These are phyloP conservation scores for Rotaria socialis DNA, from an alignment of 2,888 invertebrate genomes.

Conservation along the genomic window DNA sequence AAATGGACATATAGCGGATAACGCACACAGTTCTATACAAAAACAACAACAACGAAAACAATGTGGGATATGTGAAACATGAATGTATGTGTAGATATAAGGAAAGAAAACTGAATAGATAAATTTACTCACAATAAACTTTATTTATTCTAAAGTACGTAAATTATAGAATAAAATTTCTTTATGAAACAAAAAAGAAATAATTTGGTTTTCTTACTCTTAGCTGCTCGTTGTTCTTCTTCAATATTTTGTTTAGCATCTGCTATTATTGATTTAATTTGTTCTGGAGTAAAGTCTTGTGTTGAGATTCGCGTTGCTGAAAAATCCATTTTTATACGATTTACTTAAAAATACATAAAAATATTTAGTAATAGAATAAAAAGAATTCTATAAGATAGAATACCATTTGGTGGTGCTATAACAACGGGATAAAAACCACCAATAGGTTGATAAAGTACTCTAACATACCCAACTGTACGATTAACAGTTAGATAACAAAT, in stretches of 20 bases:
- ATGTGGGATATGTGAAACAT: background rate
- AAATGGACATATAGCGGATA: background rate
- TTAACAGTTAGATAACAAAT: constrained; percentile 56
- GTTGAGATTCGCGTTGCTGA: constrained; percentile 42
- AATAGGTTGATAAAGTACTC: constrained; percentile 54
- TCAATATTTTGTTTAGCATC: constrained; percentile 46
- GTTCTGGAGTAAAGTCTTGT: constrained; percentile 45
- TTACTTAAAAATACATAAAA: background rate
- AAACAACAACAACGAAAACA: background rate
- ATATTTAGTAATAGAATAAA: no score
- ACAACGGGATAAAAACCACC: constrained; percentile 55
- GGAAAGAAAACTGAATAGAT: background rate
- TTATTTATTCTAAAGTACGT: background rate
- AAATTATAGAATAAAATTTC: background rate
- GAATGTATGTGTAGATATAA: background rate
- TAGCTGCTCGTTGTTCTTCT: constrained; percentile 34
- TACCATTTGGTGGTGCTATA: constrained; percentile 48
- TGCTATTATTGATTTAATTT: constrained; percentile 45
- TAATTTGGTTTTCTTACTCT: constrained; percentile 31
- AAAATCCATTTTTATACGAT: constrained; percentile 46
- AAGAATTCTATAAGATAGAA: background rate
- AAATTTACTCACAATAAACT: constrained; percentile 22
- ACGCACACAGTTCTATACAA: background rate
- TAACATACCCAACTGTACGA: constrained; percentile 52
- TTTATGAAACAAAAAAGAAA: no score